A percentile compares a stretch with the other conserved stretches of the same genome.
Conservation (phyloP, 1,140 invertebrate genomes). For the Laupala kohalensis region DNA sequence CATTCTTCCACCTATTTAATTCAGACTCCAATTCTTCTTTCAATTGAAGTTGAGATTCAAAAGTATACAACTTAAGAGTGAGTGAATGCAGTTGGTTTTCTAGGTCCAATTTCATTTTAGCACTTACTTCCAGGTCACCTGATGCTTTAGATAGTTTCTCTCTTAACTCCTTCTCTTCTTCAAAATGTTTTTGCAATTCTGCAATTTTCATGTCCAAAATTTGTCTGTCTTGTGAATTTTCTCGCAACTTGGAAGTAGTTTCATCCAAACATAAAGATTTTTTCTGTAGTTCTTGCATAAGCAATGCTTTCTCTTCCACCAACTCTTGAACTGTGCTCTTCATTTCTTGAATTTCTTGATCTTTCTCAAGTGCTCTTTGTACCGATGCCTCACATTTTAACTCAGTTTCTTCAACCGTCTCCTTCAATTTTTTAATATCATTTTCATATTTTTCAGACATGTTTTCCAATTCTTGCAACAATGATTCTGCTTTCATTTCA, state of each 20-base stretch:
- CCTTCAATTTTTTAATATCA: too few relatives aligned
- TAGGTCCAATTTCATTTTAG: not conserved
- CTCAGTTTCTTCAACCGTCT: too few relatives aligned
- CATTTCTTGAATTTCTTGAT: not conserved
- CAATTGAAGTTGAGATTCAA: not conserved
- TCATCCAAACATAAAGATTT: not conserved
- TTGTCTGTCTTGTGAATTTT: not conserved
- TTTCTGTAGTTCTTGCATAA: not conserved
- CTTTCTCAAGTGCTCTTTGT: too few relatives aligned
- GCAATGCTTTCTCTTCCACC: not conserved
- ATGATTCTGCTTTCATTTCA: not conserved
- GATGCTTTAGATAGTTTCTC: not conserved
- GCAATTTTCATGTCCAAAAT: not conserved
- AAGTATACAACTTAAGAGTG: not conserved
- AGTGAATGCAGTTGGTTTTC: not conserved
- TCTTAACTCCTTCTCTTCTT: not conserved
- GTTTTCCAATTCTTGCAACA: not conserved
- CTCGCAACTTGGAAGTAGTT: not conserved
- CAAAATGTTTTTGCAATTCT: not conserved
- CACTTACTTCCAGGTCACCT: not conserved
- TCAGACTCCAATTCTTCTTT: not conserved
- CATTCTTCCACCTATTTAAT: not conserved
- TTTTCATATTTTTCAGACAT: too few relatives aligned
- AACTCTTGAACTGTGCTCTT: not conserved
- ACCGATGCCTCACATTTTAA: too few relatives aligned